Conservation (phyloP, 1,140 invertebrate genomes). For the Caenorhabditis tropicalis region DNA sequence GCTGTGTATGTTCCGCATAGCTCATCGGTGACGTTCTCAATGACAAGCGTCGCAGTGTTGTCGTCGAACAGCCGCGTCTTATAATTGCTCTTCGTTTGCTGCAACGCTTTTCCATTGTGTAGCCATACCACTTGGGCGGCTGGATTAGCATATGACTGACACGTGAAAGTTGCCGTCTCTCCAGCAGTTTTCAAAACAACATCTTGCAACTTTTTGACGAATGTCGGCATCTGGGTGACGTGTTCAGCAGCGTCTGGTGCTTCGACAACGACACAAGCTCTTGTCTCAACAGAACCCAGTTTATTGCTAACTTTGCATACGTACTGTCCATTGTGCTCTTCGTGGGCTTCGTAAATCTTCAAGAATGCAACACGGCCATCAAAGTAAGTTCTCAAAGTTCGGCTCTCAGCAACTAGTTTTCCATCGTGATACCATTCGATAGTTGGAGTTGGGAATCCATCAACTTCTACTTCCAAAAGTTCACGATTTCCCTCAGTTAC, state of each 20-base stretch:
- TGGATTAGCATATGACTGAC: constrained; percentile 59
- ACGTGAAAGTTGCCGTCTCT: constrained; percentile 53
- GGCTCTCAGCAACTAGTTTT: constrained; percentile 59
- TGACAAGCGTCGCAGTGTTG: constrained; percentile 60
- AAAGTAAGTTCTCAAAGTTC: constrained; percentile 66
- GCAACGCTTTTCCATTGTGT: constrained; percentile 63
- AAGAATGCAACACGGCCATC: constrained; percentile 66
- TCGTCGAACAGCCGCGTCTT: constrained; percentile 58
- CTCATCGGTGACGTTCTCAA: constrained; percentile 51
- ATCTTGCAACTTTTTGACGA: constrained; percentile 62
- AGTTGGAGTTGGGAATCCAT: constrained; percentile 54
- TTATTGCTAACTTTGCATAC: constrained; percentile 56
- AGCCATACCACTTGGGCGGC: constrained; percentile 60
- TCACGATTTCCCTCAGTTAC: constrained; percentile 65
- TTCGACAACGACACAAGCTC: constrained; percentile 61
- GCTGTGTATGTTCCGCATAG: constrained; percentile 63
- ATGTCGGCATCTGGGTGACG: constrained; percentile 63
- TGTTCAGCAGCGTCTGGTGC: constrained; percentile 48
- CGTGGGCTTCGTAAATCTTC: constrained; percentile 66
- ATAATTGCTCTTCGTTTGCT: constrained; percentile 37
- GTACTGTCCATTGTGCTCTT: constrained; percentile 59
- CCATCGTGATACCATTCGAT: constrained; percentile 65
- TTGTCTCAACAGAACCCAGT: constrained; percentile 57
- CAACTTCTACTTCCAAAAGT: constrained; percentile 66
- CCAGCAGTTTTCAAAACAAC: constrained; percentile 52